A percentile compares a stretch with the other conserved stretches of the same genome.
Evolutionary conservation across 2,797 vertebrate genomes (phyloP).

Genomic region (Mormyrus hasselquistii): DNA sequence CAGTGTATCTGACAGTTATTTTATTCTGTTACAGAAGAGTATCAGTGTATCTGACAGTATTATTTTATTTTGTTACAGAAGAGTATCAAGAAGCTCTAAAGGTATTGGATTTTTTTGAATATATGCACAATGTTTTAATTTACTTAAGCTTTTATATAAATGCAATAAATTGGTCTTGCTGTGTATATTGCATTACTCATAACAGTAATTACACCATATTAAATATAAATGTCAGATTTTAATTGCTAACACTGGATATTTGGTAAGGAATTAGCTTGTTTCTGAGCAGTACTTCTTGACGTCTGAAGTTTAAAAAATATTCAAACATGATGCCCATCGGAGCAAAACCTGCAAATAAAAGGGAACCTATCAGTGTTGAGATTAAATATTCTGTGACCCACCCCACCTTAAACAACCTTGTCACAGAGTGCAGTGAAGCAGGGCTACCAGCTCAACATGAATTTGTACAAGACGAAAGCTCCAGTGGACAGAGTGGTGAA

Average conservation of each 20-base stretch:
- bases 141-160: neutral
- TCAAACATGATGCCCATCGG: neutral
- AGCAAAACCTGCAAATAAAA: neutral
- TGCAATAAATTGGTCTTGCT: neutral
- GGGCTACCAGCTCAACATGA: conserved; percentile 87
- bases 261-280: neutral
- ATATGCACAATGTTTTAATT: neutral
- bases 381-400: neutral
- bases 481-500: conserved; percentile 57
- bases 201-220: neutral
- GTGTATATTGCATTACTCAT: neutral
- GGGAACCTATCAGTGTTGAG: neutral
- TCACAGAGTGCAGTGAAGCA: conserved; percentile 84
- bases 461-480: conserved; percentile 76
- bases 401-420: neutral
- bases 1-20: conserved; percentile 50
- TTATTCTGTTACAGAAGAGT: conserved; percentile 74
- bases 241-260: neutral
- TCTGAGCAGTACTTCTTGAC: neutral
- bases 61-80: conserved; percentile 57
- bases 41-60: conserved; percentile 37
- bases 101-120: conserved; percentile 57
- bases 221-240: neutral
- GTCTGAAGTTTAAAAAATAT: neutral
- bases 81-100: conserved; percentile 97